phyloP scores from a whole-genome alignment of 2,888 invertebrate species.

The Mechanitis messenoides region DNA sequence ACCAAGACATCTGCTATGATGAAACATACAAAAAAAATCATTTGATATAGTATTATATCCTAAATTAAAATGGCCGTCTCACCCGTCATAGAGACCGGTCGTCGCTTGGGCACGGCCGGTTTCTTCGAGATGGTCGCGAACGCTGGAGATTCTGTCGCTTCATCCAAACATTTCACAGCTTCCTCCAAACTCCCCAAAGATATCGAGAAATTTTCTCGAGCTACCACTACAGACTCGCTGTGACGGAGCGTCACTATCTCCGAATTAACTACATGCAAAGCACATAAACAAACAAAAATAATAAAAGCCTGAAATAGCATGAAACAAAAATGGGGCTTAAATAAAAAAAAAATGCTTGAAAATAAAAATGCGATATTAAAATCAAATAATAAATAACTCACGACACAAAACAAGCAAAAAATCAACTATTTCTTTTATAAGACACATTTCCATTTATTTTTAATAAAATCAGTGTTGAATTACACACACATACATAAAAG shows the following conservation, averaged over 20 bases:
- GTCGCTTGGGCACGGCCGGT: slow-evolving; percentile 71
- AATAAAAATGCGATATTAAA: background rate
- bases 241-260: slow-evolving; percentile 75
- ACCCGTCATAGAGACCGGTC: slow-evolving; percentile 80
- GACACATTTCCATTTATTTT: too few species aligned
- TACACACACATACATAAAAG: background rate
- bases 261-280: slow-evolving; percentile 58
- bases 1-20: background rate
- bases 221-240: slow-evolving; percentile 67
- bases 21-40: background rate
- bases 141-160: slow-evolving; percentile 56
- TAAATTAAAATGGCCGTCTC: slow-evolving; percentile 33
- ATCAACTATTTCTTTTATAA: too few species aligned
- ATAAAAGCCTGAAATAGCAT: too few species aligned
- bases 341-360: slow-evolving; percentile 29
- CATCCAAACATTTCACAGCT: slow-evolving; percentile 65
- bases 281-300: slow-evolving; percentile 13
- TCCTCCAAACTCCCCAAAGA: slow-evolving; percentile 70
- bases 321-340: slow-evolving; percentile 33
- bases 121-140: slow-evolving; percentile 71
- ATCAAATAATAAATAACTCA: background rate
- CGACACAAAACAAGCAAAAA: background rate
- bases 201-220: slow-evolving; percentile 68
- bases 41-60: slow-evolving; percentile 5
- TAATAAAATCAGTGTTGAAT: too few species aligned